Conservation (phyloP, 1,140 invertebrate genomes). For the Littorina saxatilis region DNA sequence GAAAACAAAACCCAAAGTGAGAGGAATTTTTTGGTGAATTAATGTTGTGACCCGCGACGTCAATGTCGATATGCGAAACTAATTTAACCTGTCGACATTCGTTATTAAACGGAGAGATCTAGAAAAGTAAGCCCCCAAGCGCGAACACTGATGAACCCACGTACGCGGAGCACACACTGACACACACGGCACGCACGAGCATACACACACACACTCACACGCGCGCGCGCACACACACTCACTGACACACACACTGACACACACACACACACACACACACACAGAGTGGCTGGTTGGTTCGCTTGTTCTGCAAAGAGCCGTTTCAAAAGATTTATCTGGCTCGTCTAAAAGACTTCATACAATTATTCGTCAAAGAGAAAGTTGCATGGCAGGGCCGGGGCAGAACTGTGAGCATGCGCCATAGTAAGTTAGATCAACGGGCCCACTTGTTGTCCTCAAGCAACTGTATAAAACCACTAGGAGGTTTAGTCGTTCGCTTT, state of each 20-base stretch:
- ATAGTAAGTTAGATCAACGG: neutral
- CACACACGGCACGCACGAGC: neutral
- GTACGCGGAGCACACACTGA: neutral
- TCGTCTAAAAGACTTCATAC: neutral
- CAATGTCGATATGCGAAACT: neutral
- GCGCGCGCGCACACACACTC: constrained; percentile 1
- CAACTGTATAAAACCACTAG: too few species aligned
- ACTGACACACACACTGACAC: constrained; percentile 23
- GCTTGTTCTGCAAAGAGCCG: constrained; percentile 10
- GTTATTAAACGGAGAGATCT: too few species aligned
- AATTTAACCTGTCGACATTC: neutral
- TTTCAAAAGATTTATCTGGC: neutral
- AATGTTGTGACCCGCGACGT: neutral
- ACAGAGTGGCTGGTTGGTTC: constrained; percentile 8
- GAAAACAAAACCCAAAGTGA: too few species aligned
- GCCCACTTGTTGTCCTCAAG: neutral
- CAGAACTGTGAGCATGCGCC: neutral
- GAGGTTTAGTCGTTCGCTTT: too few species aligned
- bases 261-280: constrained; percentile 29
- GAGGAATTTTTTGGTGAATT: neutral
- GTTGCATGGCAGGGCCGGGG: neutral
- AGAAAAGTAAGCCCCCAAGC: neutral
- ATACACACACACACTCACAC: neutral
- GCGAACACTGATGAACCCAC: neutral
- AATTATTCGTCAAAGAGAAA: neutral